Percentiles rank a stretch among this genome's conserved stretches.
Conservation (phyloP, 1,140 invertebrate species). For the Himalopsyche phryganea region DNA sequence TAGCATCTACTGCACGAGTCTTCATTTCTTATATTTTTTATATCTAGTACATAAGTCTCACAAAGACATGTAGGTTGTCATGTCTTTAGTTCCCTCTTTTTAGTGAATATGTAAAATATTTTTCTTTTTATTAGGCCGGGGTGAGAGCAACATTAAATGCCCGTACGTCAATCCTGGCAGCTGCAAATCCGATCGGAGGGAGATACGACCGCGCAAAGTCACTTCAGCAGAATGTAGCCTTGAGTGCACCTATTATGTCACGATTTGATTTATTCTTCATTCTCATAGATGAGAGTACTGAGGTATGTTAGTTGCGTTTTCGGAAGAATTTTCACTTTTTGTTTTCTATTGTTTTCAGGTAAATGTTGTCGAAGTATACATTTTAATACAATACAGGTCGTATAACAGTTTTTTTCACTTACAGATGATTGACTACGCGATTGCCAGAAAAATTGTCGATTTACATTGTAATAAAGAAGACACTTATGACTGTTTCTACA, state of each 20-base stretch:
- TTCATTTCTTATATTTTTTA: too few relatives aligned
- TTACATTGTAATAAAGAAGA: constrained; percentile 81
- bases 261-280: constrained; percentile 99
- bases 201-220: constrained; percentile 94
- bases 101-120: too few relatives aligned
- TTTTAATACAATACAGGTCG: background rate
- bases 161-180: constrained; percentile 95
- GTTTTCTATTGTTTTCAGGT: background rate
- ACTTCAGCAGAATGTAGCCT: constrained; percentile 89
- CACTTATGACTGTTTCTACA: constrained; percentile 76
- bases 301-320: constrained; percentile 55
- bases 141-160: constrained; percentile 97
- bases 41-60: too few relatives aligned
- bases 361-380: constrained; percentile 6
- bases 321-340: background rate
- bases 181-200: constrained; percentile 97
- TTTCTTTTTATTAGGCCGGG: too few relatives aligned
- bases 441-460: constrained; percentile 93
- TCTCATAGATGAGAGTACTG: constrained; percentile 92
- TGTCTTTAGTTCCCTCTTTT: too few relatives aligned
- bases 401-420: constrained; percentile 9
- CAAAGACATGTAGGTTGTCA: too few relatives aligned
- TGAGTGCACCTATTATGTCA: constrained; percentile 98
- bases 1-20: too few relatives aligned
- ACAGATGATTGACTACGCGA: constrained; percentile 84